Evolutionary conservation across 2,888 invertebrate genomes (phyloP), one percentile per base, ranked within the genome.

Genomic region (Lypha dubia): DNA sequence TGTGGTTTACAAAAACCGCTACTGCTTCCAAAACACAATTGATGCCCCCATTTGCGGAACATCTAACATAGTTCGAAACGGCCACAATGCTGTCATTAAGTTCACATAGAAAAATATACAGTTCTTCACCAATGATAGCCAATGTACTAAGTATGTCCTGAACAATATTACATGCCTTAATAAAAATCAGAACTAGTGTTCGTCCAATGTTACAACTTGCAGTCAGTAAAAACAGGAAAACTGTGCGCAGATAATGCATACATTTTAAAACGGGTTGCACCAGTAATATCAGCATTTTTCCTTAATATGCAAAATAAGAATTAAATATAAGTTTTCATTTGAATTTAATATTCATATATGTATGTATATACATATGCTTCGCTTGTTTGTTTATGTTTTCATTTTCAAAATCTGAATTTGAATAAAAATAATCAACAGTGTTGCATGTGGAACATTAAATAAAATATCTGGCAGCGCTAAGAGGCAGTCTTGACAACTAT

Each of bases 191-290:
- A 24, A 87, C 81, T n/a, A 88, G 85, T n/a, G 75, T 79, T 24
- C 86, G 84, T 8, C 88, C 88, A 68, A 87, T 83, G 46, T 86
- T 81, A 74, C 74, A 88, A 38, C 88, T 88, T 0, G 82, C 77
- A 11, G 80, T 81, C 22, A 85, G 46, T 15, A 86, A 24, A 17
- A 83, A 83, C 22, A 56, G 63, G 9, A 38, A 49, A 35, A 41
- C 15, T 22, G 62, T 41, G 5, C 71, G 81, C 20, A 87, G 41
- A 17, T 81, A 62, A 44, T 84, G 75, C 51, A 87, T 79, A 6
- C 79, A 75, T 17, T 77, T 68, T 60, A 81, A 53, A 22, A 86
- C 68, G 3, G 81, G 77, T 28, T 82, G 68, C 22, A 86, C 65
- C 15, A 86, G 1, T 46, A 74, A 15, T 9, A 65, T 53, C 1